A percentile compares a stretch with the other conserved stretches of the same genome.
phyloP scores from a whole-genome alignment of 1,140 invertebrate genomes.

The Drosophila nikananu region DNA sequence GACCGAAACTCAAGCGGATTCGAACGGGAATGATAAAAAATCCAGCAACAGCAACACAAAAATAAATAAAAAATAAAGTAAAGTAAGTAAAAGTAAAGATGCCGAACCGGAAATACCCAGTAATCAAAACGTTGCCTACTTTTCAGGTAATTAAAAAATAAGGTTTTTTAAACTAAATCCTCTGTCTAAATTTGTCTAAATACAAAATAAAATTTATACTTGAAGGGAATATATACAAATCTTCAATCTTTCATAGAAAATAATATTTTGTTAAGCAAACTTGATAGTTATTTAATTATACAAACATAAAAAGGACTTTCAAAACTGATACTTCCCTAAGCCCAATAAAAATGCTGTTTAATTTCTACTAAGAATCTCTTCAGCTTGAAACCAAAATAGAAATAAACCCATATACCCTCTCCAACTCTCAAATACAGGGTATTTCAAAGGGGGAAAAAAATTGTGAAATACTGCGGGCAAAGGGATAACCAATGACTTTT shows the following conservation, averaged over 20 bases:
- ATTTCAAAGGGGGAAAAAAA: conserved; percentile 8
- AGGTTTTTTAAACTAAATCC: neutral
- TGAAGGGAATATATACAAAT: no score
- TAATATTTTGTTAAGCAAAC: neutral
- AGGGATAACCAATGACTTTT: conserved; percentile 76
- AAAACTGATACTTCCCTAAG: neutral
- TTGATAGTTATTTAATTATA: neutral
- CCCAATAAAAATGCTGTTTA: neutral
- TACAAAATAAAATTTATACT: neutral
- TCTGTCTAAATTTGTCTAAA: no score
- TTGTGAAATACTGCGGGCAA: conserved; percentile 36
- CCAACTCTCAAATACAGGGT: neutral
- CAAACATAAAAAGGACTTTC: neutral
- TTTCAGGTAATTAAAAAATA: neutral
- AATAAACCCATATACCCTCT: neutral
- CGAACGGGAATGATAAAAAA: conserved; percentile 32
- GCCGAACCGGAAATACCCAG: neutral
- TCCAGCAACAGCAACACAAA: neutral
- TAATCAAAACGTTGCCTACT: neutral
- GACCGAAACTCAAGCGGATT: conserved; percentile 53
- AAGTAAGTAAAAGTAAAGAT: no score
- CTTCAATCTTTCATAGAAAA: no score
- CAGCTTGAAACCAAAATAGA: neutral
- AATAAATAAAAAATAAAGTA: neutral
- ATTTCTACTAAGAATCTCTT: neutral